Evolutionary conservation across 1,140 invertebrate species (phyloP).

Genomic region (Apocrypta bakeri): DNA sequence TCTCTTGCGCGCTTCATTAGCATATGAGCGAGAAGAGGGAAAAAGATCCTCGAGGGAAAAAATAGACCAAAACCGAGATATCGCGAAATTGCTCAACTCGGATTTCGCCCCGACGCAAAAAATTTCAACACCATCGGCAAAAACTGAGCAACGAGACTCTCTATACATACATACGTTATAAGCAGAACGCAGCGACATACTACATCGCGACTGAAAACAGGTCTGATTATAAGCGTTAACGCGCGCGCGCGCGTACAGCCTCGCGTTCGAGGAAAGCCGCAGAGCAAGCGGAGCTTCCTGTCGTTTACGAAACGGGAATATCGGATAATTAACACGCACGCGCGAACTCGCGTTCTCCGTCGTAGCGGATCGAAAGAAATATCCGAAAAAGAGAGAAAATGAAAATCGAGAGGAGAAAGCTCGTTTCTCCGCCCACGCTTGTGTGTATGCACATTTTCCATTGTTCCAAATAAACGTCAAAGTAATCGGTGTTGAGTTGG

Average conservation of each 20-base stretch:
- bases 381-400: conserved; percentile 27
- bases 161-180: neutral
- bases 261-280: conserved; percentile 13
- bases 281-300: conserved; percentile 24
- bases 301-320: conserved; percentile 44
- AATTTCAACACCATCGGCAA: neutral
- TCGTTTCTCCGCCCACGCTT: neutral
- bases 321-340: conserved; percentile 35
- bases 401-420: neutral
- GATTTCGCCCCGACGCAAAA: neutral
- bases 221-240: conserved; percentile 43
- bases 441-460: neutral
- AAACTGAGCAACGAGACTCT: neutral
- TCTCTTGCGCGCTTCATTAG: neutral
- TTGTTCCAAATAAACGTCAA: neutral
- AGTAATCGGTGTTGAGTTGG: too few species aligned
- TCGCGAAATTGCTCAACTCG: neutral
- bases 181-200: too few species aligned
- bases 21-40: neutral
- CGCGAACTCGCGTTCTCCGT: neutral
- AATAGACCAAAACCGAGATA: neutral
- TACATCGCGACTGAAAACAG: conserved; percentile 14
- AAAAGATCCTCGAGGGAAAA: neutral
- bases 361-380: neutral
- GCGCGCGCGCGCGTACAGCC: neutral